Percentiles rank a stretch among this genome's conserved stretches.
phyloP scores from a whole-genome alignment of 2,113 vertebrate species.

The Sinocyclocheilus anshuiensis region DNA sequence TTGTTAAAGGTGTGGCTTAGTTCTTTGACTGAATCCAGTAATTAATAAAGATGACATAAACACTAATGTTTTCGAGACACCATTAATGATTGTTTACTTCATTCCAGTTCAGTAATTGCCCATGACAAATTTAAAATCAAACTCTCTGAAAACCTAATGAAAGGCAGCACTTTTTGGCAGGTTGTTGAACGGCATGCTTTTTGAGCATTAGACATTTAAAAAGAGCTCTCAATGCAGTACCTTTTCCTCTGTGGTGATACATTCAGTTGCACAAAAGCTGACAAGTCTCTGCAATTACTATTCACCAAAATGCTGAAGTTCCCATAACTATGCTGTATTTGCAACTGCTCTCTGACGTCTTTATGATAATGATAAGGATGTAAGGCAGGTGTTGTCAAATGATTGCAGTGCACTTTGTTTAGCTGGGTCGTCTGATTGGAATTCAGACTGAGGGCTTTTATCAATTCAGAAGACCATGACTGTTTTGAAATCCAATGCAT shows the following conservation, averaged over 20 bases:
- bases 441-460: background rate
- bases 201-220: background rate
- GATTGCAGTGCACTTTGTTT: background rate
- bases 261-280: background rate
- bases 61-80: background rate
- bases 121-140: background rate
- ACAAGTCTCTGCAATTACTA: background rate
- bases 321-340: background rate
- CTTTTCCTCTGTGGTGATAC: background rate
- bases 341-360: background rate
- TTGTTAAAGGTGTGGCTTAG: background rate
- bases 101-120: background rate
- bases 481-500: background rate
- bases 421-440: background rate
- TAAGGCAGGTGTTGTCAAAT: background rate
- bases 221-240: background rate
- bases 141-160: background rate
- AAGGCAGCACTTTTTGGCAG: background rate
- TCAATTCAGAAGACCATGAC: background rate
- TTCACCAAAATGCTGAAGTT: background rate
- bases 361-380: conserved; percentile 1
- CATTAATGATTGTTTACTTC: background rate
- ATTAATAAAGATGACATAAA: too few relatives aligned
- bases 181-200: background rate
- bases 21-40: background rate